A percentile compares a stretch with the other conserved stretches of the same genome.
Evolutionary conservation across 2,113 vertebrate genomes (phyloP).

Genomic region (Chinchilla lanigera): DNA sequence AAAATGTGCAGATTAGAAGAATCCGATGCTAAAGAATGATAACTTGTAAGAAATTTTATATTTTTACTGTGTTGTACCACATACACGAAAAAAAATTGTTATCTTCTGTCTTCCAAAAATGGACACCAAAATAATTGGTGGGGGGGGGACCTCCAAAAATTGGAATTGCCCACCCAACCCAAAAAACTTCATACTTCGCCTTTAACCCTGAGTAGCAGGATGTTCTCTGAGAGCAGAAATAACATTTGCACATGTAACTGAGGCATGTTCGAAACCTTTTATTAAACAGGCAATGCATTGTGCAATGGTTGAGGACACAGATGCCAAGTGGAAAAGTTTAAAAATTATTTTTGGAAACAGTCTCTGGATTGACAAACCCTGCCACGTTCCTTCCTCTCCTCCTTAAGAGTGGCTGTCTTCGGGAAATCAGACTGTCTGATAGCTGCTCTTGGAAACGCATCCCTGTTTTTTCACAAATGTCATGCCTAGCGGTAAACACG

Average conservation of each 20-base stretch:
- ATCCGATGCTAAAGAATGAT: not conserved
- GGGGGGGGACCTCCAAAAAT: not conserved
- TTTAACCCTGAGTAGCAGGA: not conserved
- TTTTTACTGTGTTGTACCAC: constrained; percentile 7
- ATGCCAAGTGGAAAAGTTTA: constrained; percentile 74
- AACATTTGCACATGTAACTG: not conserved
- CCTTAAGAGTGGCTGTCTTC: not conserved
- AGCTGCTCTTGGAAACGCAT: constrained; percentile 54
- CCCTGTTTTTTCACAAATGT: constrained; percentile 37
- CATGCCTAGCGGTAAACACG: constrained; percentile 55
- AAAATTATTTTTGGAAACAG: constrained; percentile 73
- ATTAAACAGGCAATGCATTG: constrained; percentile 79
- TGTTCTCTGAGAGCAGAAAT: not conserved
- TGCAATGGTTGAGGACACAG: constrained; percentile 66
- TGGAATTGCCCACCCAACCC: not conserved
- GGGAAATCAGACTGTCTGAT: not conserved
- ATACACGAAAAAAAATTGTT: not conserved
- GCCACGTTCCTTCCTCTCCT: not conserved
- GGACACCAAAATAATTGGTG: not conserved
- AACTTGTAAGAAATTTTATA: not conserved
- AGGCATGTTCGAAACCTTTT: constrained; percentile 64
- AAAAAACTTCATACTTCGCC: not conserved
- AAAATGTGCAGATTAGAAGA: not conserved
- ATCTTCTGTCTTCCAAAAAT: constrained; percentile 48
- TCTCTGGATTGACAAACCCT: constrained; percentile 38